Conservation (phyloP, 2,113 vertebrate species). For the Hippocampus mohnikei region DNA sequence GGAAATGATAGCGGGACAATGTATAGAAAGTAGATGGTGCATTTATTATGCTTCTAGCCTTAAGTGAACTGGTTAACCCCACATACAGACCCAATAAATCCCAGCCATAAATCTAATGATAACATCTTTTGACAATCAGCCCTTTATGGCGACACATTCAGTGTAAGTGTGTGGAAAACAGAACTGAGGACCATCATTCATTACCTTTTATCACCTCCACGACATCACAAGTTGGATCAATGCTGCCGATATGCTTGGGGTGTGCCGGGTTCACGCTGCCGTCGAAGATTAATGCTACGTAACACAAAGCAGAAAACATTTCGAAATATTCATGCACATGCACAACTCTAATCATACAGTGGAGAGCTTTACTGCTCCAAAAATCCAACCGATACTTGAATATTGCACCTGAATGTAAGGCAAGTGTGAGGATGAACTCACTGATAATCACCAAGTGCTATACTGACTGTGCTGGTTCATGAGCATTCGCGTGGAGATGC, state of each 20-base stretch:
- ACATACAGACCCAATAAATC: not conserved
- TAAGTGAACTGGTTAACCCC: not conserved
- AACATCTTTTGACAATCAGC: constrained; percentile 1
- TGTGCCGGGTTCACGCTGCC: constrained; percentile 83
- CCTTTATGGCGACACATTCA: not conserved
- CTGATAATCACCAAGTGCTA: constrained; percentile 47
- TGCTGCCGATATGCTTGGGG: constrained; percentile 93
- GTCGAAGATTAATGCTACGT: constrained; percentile 88
- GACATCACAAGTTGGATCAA: constrained; percentile 95
- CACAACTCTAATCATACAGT: not conserved
- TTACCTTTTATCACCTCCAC: constrained; percentile 89
- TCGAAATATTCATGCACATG: not conserved
- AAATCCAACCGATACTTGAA: not conserved
- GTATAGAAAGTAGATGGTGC: not conserved
- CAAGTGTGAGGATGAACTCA: constrained; percentile 48
- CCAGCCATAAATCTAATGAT: not conserved
- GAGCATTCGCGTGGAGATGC: constrained; percentile 96
- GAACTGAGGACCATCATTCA: constrained; percentile 7
- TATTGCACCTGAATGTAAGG: not conserved
- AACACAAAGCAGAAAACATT: constrained; percentile 18
- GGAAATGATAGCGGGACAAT: not conserved
- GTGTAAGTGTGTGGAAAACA: not conserved
- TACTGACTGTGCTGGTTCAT: constrained; percentile 99
- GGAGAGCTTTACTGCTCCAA: not conserved
- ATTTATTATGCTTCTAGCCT: not conserved